phyloP scores from a whole-genome alignment of 1,140 invertebrate genomes.

The Drosophila paulistorum region DNA sequence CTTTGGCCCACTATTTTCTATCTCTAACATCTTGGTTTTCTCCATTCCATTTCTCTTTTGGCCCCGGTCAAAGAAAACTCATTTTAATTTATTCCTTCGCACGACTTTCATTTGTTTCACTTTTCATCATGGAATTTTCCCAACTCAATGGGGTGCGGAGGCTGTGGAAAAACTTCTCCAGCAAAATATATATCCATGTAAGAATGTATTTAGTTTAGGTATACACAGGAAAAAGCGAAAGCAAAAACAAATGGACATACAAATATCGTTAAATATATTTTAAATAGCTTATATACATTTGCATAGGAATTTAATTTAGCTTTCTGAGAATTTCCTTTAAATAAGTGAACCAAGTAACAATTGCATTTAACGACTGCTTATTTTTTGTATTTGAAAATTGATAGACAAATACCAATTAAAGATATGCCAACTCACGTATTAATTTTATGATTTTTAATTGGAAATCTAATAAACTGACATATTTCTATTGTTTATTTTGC shows the following conservation, averaged over 20 bases:
- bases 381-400: background rate
- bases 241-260: no score
- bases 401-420: background rate
- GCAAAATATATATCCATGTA: background rate
- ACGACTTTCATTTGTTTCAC: slow-evolving; percentile 78
- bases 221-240: background rate
- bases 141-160: slow-evolving; percentile 24
- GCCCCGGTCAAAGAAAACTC: slow-evolving; percentile 50
- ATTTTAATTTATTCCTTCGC: slow-evolving; percentile 73
- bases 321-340: no score
- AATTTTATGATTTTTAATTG: slow-evolving; percentile 22
- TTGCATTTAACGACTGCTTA: background rate
- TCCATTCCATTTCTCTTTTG: slow-evolving; percentile 15
- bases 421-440: background rate
- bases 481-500: slow-evolving; percentile 1
- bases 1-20: background rate
- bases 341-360: background rate
- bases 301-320: no score
- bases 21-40: background rate
- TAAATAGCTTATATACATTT: no score
- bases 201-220: background rate
- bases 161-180: slow-evolving; percentile 25
- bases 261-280: no score
- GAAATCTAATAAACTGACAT: background rate
- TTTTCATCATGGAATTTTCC: slow-evolving; percentile 54